Conservation (phyloP, 2,888 invertebrate genomes). For the Anticlea derivata region DNA sequence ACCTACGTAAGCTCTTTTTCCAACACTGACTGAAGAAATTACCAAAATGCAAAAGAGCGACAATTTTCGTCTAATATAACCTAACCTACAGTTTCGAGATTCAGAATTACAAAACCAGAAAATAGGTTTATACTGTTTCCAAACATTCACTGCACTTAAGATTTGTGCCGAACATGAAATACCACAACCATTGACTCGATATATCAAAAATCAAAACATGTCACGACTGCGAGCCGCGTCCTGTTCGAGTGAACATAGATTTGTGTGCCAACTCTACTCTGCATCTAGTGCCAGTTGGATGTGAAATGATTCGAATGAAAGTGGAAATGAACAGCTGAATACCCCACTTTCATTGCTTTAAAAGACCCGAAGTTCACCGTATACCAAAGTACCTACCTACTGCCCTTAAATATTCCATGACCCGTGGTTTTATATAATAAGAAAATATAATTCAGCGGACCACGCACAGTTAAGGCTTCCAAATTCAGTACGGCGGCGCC, state of each 20-base stretch:
- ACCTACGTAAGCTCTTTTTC: too few relatives aligned
- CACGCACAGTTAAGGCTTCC: too few relatives aligned
- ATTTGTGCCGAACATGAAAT: slow-evolving; percentile 39
- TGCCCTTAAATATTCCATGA: too few relatives aligned
- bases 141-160: slow-evolving; percentile 13
- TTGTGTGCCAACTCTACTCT: slow-evolving; percentile 32
- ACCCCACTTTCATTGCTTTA: slow-evolving; percentile 18
- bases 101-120: background rate
- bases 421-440: too few relatives aligned
- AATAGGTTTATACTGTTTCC: slow-evolving; percentile 10
- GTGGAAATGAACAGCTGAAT: slow-evolving; percentile 24
- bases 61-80: too few relatives aligned
- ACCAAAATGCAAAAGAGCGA: too few relatives aligned
- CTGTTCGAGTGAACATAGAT: slow-evolving; percentile 39
- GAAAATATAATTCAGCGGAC: too few relatives aligned
- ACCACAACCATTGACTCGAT: slow-evolving; percentile 33
- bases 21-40: too few relatives aligned
- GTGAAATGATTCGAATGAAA: slow-evolving; percentile 30
- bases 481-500: too few relatives aligned
- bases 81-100: too few relatives aligned
- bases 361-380: background rate
- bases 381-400: background rate
- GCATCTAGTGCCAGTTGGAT: slow-evolving; percentile 26
- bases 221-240: slow-evolving; percentile 48
- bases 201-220: slow-evolving; percentile 56